Evolutionary conservation across 2,113 vertebrate genomes (phyloP).

Genomic region (Baryphthengus martii): DNA sequence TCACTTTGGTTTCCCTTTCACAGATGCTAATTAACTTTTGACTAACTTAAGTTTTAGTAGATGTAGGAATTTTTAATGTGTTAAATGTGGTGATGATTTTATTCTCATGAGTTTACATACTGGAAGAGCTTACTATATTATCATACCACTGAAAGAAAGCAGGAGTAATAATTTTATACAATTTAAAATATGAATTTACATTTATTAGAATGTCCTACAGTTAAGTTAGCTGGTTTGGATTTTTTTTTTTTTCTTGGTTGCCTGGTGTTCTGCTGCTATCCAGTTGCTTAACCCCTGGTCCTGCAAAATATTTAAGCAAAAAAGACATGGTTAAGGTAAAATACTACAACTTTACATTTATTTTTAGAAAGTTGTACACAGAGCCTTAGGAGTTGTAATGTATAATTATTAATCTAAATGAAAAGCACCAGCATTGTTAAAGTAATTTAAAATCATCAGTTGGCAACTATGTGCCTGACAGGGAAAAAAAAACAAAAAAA

Average conservation of each 20-base stretch:
- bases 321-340: not conserved
- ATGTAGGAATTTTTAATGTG: not conserved
- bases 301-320: not conserved
- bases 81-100: not conserved
- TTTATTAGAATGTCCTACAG: not conserved
- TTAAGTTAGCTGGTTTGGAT: not conserved
- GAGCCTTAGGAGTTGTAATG: not conserved
- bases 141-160: not conserved
- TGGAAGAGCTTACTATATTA: not conserved
- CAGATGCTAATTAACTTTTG: constrained; percentile 71
- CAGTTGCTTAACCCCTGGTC: not conserved
- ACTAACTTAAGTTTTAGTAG: constrained; percentile 48
- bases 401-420: not conserved
- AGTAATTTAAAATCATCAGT: not conserved
- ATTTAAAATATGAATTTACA: not conserved
- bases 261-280: not conserved
- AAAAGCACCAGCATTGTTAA: not conserved
- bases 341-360: not conserved
- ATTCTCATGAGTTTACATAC: not conserved
- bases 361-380: not conserved
- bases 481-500: not conserved
- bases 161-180: not conserved
- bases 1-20: constrained; percentile 59
- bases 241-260: not conserved
- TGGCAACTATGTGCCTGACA: not conserved